Percentiles rank a stretch among this genome's conserved stretches.
Evolutionary conservation across 2,888 invertebrate species (phyloP).

Genomic region (Leucophenga maculata): DNA sequence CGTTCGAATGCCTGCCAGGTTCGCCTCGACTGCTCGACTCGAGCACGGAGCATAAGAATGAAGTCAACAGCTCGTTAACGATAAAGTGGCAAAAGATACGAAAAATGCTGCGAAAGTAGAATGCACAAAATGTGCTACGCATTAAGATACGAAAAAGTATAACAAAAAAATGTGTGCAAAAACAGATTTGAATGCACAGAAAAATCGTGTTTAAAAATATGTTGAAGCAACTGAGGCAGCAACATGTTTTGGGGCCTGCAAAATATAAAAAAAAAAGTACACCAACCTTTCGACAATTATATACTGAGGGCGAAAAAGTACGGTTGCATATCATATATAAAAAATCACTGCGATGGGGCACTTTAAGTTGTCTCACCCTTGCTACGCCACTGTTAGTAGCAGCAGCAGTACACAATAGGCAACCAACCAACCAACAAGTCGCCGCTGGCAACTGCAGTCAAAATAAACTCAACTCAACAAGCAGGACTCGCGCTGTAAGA

Average conservation of each 20-base stretch:
- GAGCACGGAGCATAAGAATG: constrained; percentile 47
- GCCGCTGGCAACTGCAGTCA: constrained; percentile 48
- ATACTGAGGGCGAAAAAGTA: no score
- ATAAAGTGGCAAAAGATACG: constrained; percentile 65
- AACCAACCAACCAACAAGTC: constrained; percentile 55
- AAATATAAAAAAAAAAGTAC: no score
- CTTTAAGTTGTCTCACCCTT: no score
- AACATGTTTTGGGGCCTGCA: no score
- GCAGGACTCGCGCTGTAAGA: no score
- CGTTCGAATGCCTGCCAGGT: background rate
- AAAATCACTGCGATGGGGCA: no score
- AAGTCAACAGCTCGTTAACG: constrained; percentile 66
- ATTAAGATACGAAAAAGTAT: constrained; percentile 18
- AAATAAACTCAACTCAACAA: background rate
- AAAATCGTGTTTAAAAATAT: no score
- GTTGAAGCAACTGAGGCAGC: background rate
- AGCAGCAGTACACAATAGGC: constrained; percentile 4
- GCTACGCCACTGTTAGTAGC: no score
- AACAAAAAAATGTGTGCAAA: background rate
- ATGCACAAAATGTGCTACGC: no score
- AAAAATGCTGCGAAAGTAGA: constrained; percentile 19
- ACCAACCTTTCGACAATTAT: no score
- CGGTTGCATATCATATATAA: no score
- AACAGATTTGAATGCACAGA: no score
- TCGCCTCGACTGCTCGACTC: background rate